Conservation (phyloP, 2,888 invertebrate species). For the Dyspetes luteomarginatus region DNA sequence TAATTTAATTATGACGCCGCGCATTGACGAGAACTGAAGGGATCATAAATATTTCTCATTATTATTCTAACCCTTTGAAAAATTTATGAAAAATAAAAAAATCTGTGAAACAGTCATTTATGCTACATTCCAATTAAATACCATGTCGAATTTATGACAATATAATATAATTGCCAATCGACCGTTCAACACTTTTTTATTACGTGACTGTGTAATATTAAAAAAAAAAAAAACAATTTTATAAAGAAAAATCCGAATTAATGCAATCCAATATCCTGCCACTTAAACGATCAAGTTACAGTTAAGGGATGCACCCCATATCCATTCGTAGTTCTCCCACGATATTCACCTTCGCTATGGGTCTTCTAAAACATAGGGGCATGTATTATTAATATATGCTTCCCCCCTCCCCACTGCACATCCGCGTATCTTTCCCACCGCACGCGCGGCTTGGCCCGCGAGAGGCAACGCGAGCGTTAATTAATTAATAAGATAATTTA, state of each 20-base stretch:
- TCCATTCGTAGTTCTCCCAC: background rate
- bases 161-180: too few relatives aligned
- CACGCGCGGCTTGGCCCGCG: constrained; percentile 48
- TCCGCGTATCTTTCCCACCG: constrained; percentile 54
- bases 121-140: too few relatives aligned
- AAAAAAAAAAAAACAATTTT: background rate
- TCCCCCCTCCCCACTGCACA: constrained; percentile 40
- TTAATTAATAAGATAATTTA: constrained; percentile 75
- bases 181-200: too few relatives aligned
- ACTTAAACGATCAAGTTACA: background rate
- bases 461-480: constrained; percentile 67
- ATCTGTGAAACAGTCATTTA: too few relatives aligned
- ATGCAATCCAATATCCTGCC: background rate
- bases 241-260: background rate
- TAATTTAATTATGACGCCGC: background rate
- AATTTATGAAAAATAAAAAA: too few relatives aligned
- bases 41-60: background rate
- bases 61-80: background rate
- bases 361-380: too few relatives aligned
- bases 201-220: too few relatives aligned
- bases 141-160: too few relatives aligned
- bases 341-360: too few relatives aligned
- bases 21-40: background rate
- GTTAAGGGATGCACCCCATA: background rate
- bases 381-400: constrained; percentile 7